Base-by-base conservation (phyloP, 2,113 vertebrate genomes). In the Arenaria interpres region DNA sequence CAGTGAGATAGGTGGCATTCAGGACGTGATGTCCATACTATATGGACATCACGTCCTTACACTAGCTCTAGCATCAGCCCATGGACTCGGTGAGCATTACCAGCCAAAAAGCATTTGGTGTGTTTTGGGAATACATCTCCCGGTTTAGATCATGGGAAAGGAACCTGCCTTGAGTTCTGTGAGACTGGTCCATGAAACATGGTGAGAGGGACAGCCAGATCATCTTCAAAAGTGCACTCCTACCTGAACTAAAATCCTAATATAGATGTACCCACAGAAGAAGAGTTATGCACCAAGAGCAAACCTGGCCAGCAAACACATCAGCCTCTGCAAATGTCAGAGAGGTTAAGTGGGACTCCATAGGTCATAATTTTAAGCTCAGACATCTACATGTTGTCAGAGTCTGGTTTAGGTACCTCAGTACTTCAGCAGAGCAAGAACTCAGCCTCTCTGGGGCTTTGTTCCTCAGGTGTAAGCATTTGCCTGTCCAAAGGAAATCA, bases 11-110 rank as follows among this genome's bases (percentile, higher is more conserved):
- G 18, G 23, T 32, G 8, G 9, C n/a, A 15, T n/a, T 39, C 8
- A 73, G 43, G 17, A 56, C 6, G 9, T 68, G 59, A 23, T 56
- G 33, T 25, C 6, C 23, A 3, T 41, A 14, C 23, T 69, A 4
- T 6, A 14, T 2, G 11, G 24, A 22, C 0, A 1, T 24, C 39
- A 46, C 10, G 21, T 77, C 14, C 13, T n/a, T 7, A 27, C 10
- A 27, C 13, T 35, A 28, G 3, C 30, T 74, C 37, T 89, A 56
- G 23, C 23, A 25, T 87, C 37, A 89, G 81, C 19, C 50, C 30
- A 35, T 30, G 43, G 45, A 60, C 12, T 35, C 35, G 16, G 21
- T 39, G 23, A 66, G 6, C 20, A 45, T 23, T 37, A 77, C 27
- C 16, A 63, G 19, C 12, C 59, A 51, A 78, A 88, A 74, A 67